phyloP scores from a whole-genome alignment of 2,888 invertebrate genomes.

The Laothoe populi region DNA sequence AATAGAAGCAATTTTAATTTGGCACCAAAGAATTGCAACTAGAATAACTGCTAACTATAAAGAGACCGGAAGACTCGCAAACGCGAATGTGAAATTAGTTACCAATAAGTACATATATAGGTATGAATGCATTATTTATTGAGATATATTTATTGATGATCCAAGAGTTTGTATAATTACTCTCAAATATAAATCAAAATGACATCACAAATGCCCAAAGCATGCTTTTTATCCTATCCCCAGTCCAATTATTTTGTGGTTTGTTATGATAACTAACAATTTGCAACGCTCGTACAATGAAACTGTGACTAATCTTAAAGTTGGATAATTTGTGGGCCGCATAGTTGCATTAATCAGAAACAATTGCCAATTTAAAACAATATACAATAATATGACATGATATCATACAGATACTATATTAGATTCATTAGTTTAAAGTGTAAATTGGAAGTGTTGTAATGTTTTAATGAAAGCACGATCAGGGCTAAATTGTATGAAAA shows the following conservation, averaged over 20 bases:
- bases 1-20: constrained; percentile 13
- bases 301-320: constrained; percentile 46
- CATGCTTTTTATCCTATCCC: constrained; percentile 15
- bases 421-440: constrained; percentile 20
- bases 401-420: constrained; percentile 27
- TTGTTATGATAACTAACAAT: constrained; percentile 51
- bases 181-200: constrained; percentile 5
- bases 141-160: background rate
- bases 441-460: background rate
- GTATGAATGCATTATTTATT: background rate
- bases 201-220: constrained; percentile 5
- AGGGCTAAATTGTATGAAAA: too few species aligned
- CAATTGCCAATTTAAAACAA: constrained; percentile 50
- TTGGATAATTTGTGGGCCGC: constrained; percentile 59
- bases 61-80: background rate
- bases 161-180: background rate
- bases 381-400: constrained; percentile 19
- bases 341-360: constrained; percentile 62
- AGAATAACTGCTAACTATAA: background rate
- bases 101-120: too few species aligned
- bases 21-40: background rate
- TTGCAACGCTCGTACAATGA: constrained; percentile 48
- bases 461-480: constrained; percentile 5
- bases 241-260: constrained; percentile 31
- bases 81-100: background rate